Evolutionary conservation across 2,797 vertebrate species (phyloP).

Genomic region (Dryobates pubescens): DNA sequence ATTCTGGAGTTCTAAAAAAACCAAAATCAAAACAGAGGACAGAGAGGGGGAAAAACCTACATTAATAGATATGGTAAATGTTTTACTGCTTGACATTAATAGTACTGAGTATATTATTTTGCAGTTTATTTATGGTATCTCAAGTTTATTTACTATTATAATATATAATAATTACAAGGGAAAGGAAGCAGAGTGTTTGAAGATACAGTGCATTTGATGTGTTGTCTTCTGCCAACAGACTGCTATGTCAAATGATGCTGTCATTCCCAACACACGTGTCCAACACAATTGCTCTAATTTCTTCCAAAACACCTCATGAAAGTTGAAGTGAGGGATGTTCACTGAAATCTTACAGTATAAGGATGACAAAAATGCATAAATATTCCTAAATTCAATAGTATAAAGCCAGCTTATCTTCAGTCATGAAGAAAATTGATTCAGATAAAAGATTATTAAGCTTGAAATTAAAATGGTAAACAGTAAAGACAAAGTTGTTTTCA

Average conservation of each 20-base stretch:
- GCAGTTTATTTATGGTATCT: background rate
- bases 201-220: background rate
- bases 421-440: background rate
- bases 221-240: background rate
- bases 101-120: background rate
- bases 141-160: background rate
- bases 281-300: background rate
- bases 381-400: background rate
- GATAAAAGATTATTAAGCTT: background rate
- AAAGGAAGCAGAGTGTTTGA: background rate
- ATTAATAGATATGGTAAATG: background rate
- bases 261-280: background rate
- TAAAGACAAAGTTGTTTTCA: background rate
- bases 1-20: slow-evolving; percentile 82
- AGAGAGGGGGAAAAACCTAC: background rate
- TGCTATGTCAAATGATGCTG: rapidly evolving
- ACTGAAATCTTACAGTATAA: background rate
- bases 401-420: background rate
- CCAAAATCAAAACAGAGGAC: background rate
- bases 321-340: background rate
- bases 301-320: background rate
- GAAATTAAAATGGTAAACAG: background rate
- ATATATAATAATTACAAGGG: background rate
- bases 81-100: background rate
- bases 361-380: background rate